Evolutionary conservation across 2,113 vertebrate species (phyloP).

Genomic region (Bos javanicus): DNA sequence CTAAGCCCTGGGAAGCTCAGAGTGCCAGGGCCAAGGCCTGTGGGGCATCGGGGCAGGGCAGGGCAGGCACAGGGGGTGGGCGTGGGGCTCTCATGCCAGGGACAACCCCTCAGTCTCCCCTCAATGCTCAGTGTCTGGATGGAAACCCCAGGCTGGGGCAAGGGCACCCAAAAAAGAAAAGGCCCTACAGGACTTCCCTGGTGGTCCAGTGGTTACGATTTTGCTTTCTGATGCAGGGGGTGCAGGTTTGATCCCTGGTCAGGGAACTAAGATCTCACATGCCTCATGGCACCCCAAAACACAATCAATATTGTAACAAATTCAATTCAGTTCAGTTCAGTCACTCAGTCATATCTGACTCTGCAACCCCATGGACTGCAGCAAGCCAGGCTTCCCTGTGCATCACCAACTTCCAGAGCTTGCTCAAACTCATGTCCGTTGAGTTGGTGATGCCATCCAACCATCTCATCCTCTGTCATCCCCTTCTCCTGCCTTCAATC

Average conservation of each 20-base stretch:
- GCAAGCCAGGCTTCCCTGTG: background rate
- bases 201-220: background rate
- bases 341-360: background rate
- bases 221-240: background rate
- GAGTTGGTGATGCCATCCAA: background rate
- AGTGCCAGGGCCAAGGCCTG: rapidly evolving
- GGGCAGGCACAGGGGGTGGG: rapidly evolving
- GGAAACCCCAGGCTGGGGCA: background rate
- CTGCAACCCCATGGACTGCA: background rate
- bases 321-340: background rate
- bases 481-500: background rate
- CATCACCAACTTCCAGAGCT: background rate
- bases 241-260: background rate
- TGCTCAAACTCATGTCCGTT: background rate
- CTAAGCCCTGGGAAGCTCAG: background rate
- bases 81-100: background rate
- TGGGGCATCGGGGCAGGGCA: rapidly evolving
- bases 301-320: background rate
- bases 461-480: background rate
- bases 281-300: background rate
- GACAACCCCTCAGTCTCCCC: background rate
- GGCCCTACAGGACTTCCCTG: background rate
- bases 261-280: background rate
- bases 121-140: background rate
- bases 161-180: background rate